Conservation (phyloP, 2,888 invertebrate genomes). For the Tachina lurida region DNA sequence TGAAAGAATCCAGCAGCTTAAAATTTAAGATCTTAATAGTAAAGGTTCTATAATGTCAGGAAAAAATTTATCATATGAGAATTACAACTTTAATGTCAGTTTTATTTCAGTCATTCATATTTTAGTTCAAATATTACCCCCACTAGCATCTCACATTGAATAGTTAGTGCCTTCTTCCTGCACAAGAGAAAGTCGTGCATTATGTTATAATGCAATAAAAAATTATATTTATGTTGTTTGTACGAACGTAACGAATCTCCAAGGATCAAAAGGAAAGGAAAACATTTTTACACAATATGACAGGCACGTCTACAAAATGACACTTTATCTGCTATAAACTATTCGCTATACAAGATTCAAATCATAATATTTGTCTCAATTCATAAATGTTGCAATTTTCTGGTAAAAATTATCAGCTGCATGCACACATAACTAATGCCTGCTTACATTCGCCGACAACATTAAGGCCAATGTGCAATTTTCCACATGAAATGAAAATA, state of each 20-base stretch:
- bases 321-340: constrained; percentile 30
- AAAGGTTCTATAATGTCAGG: too few species aligned
- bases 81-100: too few species aligned
- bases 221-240: background rate
- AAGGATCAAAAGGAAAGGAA: constrained; percentile 32
- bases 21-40: too few species aligned
- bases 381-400: constrained; percentile 63
- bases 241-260: constrained; percentile 27
- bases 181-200: constrained; percentile 21
- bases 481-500: constrained; percentile 66
- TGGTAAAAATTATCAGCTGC: constrained; percentile 26
- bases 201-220: constrained; percentile 12
- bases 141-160: background rate
- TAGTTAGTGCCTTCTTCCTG: background rate
- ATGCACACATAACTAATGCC: background rate
- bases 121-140: background rate
- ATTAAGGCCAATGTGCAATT: constrained; percentile 55
- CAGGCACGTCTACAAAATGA: constrained; percentile 49
- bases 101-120: too few species aligned
- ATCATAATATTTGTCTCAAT: constrained; percentile 68
- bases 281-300: constrained; percentile 42
- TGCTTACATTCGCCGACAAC: background rate
- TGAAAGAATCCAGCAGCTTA: too few species aligned
- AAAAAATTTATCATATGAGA: too few species aligned
- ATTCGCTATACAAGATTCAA: constrained; percentile 45